A percentile compares a stretch with the other conserved stretches of the same genome.
Evolutionary conservation across 92 coral and sea anemone species (phyloP).

Genomic region (Zoanthus solanderi): DNA sequence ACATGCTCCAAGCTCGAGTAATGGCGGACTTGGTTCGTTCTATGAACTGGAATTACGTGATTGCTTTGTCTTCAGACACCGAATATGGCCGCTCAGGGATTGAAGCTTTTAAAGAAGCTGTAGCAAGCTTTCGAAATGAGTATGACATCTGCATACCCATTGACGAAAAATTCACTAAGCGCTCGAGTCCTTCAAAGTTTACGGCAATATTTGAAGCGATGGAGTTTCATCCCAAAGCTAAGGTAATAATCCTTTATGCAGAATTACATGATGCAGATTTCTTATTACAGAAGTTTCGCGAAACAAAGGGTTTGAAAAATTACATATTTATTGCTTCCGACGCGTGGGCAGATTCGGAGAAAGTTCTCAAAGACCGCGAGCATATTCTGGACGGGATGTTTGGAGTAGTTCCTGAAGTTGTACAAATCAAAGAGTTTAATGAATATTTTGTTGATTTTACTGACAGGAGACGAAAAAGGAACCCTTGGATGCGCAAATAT

Average conservation of each 20-base stretch:
- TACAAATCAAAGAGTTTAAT: conserved; percentile 69
- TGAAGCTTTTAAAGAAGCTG: conserved; percentile 83
- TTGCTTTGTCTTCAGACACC: conserved; percentile 84
- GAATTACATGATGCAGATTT: conserved; percentile 84
- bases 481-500: conserved; percentile 88
- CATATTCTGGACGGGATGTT: conserved; percentile 74
- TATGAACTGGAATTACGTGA: conserved; percentile 89
- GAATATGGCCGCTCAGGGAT: conserved; percentile 94
- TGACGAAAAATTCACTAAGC: conserved; percentile 82
- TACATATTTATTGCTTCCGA: conserved; percentile 86
- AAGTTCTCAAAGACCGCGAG: conserved; percentile 77
- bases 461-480: conserved; percentile 74
- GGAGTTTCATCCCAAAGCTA: conserved; percentile 76
- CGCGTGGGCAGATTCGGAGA: conserved; percentile 84
- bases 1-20: conserved; percentile 85
- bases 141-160: conserved; percentile 87
- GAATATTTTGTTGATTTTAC: conserved; percentile 82
- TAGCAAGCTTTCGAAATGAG: conserved; percentile 60
- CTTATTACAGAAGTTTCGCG: conserved; percentile 63
- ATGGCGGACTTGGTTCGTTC: conserved; percentile 85
- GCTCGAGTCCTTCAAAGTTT: conserved; percentile 74
- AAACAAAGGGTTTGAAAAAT: conserved; percentile 60
- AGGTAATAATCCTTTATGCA: conserved; percentile 83
- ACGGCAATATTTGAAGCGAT: conserved; percentile 65
- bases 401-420: conserved; percentile 82